Percentiles rank a stretch among this genome's conserved stretches.
phyloP scores from a whole-genome alignment of 2,113 vertebrate genomes.

The Chamaetylas fuelleborni region DNA sequence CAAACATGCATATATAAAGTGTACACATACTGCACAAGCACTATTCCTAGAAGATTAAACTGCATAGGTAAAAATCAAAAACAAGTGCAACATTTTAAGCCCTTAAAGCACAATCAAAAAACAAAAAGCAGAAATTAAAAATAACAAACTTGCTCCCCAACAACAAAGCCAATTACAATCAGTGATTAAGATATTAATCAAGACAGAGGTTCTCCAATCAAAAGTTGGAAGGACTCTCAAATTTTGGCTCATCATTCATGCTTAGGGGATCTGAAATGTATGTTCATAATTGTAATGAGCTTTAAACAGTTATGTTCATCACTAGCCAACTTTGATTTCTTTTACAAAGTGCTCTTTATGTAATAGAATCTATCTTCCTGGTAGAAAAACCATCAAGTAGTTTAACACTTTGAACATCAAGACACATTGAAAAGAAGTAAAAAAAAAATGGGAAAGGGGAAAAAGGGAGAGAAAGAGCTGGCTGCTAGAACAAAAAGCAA shows the following conservation, averaged over 20 bases:
- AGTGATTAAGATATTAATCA: conserved; percentile 62
- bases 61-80: conserved; percentile 83
- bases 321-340: conserved; percentile 67
- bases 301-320: conserved; percentile 35
- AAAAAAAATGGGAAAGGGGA: background rate
- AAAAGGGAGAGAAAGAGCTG: background rate
- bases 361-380: conserved; percentile 71
- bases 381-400: conserved; percentile 64
- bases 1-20: conserved; percentile 74
- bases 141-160: conserved; percentile 33
- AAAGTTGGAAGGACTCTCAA: conserved; percentile 59
- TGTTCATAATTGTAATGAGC: conserved; percentile 13
- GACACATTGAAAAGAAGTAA: conserved; percentile 38
- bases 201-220: conserved; percentile 61
- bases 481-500: conserved; percentile 39
- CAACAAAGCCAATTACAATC: conserved; percentile 25
- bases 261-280: conserved; percentile 59
- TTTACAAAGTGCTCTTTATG: conserved; percentile 79
- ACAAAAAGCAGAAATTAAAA: conserved; percentile 33
- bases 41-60: conserved; percentile 75
- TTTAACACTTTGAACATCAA: conserved; percentile 66
- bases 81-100: conserved; percentile 81
- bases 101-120: conserved; percentile 77
- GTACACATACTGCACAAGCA: conserved; percentile 70
- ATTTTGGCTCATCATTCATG: conserved; percentile 60